Conservation (phyloP, 2,797 vertebrate species). For the Scyliorhinus canicula region DNA sequence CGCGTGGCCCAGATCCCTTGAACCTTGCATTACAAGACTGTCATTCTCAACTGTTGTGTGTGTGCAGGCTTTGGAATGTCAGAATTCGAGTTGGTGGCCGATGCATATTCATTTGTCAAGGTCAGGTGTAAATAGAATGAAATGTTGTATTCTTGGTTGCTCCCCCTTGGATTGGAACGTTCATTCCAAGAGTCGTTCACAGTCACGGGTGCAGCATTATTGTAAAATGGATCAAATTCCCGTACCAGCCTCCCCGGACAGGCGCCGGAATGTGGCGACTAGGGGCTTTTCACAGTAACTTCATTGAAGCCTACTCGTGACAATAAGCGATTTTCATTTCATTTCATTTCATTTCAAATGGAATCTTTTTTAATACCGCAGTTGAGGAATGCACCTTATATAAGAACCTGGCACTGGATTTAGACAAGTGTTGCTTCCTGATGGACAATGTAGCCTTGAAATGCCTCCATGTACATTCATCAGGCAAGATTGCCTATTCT, state of each 20-base stretch:
- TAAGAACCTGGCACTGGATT: slow-evolving; percentile 20
- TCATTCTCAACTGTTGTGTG: background rate
- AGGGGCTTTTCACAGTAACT: too few species aligned
- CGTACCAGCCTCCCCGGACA: too few species aligned
- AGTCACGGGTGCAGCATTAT: background rate
- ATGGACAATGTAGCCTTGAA: background rate
- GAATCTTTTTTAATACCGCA: background rate
- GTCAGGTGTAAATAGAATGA: slow-evolving; percentile 25
- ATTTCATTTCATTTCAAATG: too few species aligned
- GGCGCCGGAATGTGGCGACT: too few species aligned
- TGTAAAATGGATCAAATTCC: slow-evolving; percentile 35
- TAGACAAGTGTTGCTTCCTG: background rate
- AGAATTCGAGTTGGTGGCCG: background rate
- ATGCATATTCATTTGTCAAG: slow-evolving; percentile 3
- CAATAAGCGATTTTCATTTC: too few species aligned
- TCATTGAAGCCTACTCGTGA: too few species aligned
- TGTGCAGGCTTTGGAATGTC: background rate
- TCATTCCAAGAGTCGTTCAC: background rate
- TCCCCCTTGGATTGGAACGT: background rate
- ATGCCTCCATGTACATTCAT: background rate
- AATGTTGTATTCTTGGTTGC: background rate
- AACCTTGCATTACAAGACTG: background rate
- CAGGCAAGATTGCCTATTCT: background rate
- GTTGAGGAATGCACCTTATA: background rate
- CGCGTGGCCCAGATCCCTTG: background rate